Conservation (phyloP, 2,113 vertebrate species). For the Notechis scutatus region DNA sequence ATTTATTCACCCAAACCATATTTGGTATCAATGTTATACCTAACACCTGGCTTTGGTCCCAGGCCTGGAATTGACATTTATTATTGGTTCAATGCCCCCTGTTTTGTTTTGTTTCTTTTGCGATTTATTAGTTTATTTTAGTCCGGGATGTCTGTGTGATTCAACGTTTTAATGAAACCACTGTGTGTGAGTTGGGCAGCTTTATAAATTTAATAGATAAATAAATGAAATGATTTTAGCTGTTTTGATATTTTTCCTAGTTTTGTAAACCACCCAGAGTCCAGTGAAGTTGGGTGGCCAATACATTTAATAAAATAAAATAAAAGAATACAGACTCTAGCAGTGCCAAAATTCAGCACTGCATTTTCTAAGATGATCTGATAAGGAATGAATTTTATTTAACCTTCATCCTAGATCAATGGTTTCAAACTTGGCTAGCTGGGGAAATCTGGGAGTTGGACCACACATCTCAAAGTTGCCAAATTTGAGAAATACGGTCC, state of each 20-base stretch:
- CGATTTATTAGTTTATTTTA: neutral
- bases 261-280: neutral
- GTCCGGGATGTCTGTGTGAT: neutral
- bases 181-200: neutral
- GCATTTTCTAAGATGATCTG: neutral
- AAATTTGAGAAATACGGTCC: neutral
- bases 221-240: neutral
- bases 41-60: neutral
- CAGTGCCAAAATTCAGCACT: neutral
- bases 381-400: neutral
- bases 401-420: neutral
- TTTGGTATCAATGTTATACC: too few species aligned
- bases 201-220: neutral
- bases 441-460: neutral
- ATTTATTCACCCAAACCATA: too few species aligned
- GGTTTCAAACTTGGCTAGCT: neutral
- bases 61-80: neutral
- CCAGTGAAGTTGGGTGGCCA: neutral
- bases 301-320: neutral
- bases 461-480: neutral
- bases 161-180: neutral
- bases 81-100: neutral
- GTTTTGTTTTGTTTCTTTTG: neutral
- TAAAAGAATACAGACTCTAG: neutral
- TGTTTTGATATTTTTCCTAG: neutral